Conservation (phyloP, 2,797 vertebrate genomes). For the Orientallactaga sibirica region DNA sequence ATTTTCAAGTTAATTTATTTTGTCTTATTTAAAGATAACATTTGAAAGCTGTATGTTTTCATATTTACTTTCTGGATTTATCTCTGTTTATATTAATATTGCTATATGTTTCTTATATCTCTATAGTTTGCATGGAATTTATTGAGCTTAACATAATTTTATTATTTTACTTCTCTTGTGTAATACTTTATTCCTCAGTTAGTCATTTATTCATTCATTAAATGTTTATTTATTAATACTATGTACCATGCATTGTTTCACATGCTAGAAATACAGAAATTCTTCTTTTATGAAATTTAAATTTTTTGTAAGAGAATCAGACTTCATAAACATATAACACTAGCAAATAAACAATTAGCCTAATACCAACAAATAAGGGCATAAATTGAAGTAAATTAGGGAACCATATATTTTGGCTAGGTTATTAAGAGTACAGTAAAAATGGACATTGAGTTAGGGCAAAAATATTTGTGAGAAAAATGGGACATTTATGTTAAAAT, state of each 20-base stretch:
- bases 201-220: constrained; percentile 7
- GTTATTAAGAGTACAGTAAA: constrained; percentile 12
- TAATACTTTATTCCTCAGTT: not conserved
- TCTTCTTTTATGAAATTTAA: not conserved
- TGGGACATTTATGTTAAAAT: not conserved
- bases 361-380: not conserved
- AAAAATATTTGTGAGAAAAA: constrained; percentile 1
- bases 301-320: constrained; percentile 12
- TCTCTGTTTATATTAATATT: constrained; percentile 35
- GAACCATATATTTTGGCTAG: not conserved
- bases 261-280: not conserved
- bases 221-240: constrained; percentile 17
- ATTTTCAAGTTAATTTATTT: not conserved
- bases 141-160: constrained; percentile 36
- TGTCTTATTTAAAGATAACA: constrained; percentile 34
- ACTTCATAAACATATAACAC: not conserved
- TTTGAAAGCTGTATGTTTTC: not conserved
- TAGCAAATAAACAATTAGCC: constrained; percentile 5
- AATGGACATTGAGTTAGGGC: not conserved
- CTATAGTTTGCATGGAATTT: not conserved
- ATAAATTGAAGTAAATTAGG: not conserved
- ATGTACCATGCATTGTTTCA: not conserved
- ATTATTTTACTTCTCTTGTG: constrained; percentile 18
- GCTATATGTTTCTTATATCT: not conserved
- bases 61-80: constrained; percentile 16